phyloP scores from a whole-genome alignment of 2,797 vertebrate species.

The Melanogrammus aeglefinus region DNA sequence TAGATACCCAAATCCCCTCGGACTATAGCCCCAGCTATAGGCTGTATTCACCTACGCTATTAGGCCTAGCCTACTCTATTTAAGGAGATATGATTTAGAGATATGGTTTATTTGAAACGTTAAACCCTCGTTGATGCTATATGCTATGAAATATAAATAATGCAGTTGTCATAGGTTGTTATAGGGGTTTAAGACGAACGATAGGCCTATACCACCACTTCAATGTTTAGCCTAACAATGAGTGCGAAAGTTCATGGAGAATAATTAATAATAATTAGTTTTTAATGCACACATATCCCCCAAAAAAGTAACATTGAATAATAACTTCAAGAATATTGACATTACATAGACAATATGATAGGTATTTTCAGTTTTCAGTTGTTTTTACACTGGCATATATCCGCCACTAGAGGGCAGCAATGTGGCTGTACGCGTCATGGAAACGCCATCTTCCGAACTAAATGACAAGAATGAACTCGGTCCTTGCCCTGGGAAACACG shows the following conservation, averaged over 20 bases:
- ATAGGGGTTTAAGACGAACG: no score
- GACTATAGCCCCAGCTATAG: background rate
- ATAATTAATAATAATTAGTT: background rate
- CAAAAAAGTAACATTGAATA: no score
- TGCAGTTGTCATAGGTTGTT: no score
- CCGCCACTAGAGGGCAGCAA: constrained; percentile 56
- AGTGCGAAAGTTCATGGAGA: background rate
- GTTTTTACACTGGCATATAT: constrained; percentile 46
- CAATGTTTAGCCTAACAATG: background rate
- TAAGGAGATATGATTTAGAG: background rate
- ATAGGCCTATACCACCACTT: no score
- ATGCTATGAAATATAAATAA: no score
- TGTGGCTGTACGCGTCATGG: constrained; percentile 11
- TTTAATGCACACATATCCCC: background rate
- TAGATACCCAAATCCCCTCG: background rate
- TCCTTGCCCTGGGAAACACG: background rate
- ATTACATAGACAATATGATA: no score
- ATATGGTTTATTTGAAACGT: background rate
- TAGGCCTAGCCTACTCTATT: background rate
- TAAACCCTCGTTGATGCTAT: no score
- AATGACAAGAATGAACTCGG: background rate
- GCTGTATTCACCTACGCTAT: background rate
- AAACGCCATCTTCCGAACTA: background rate
- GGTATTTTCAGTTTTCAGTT: background rate
- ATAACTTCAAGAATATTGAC: no score